Evolutionary conservation across 2,888 invertebrate species (phyloP).

Genomic region (Hartigia nigra): DNA sequence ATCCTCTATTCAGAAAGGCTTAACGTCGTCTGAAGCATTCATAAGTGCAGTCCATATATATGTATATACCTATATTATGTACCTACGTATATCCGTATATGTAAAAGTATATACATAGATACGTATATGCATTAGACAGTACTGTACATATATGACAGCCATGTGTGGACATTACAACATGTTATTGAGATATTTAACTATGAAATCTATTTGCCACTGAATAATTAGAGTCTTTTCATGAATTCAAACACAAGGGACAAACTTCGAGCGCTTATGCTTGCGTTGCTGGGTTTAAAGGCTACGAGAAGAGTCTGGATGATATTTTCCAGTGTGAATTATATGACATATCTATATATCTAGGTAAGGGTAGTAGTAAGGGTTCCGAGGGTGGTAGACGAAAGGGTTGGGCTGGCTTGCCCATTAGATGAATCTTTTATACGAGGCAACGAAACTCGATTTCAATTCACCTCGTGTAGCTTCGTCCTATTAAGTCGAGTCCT

Average conservation of each 20-base stretch:
- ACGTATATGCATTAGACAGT: not conserved
- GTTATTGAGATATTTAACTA: not conserved
- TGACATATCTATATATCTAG: not conserved
- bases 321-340: not conserved
- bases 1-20: slow-evolving; percentile 37
- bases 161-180: not conserved
- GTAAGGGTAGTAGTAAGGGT: not conserved
- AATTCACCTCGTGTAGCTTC: not conserved
- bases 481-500: not conserved
- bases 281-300: not conserved
- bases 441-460: not conserved
- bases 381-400: not conserved
- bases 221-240: not conserved
- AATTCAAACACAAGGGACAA: not conserved
- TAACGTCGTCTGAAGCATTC: slow-evolving; percentile 36
- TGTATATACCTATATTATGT: not conserved
- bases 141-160: not conserved
- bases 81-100: not conserved
- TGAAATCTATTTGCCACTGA: not conserved
- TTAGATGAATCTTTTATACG: not conserved
- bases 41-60: slow-evolving; percentile 24
- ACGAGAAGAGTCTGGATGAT: not conserved
- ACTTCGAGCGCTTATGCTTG: not conserved
- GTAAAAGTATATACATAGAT: no score
- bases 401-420: not conserved